Base-by-base conservation (phyloP, 2,797 vertebrate species). In the Hippoglossus hippoglossus region DNA sequence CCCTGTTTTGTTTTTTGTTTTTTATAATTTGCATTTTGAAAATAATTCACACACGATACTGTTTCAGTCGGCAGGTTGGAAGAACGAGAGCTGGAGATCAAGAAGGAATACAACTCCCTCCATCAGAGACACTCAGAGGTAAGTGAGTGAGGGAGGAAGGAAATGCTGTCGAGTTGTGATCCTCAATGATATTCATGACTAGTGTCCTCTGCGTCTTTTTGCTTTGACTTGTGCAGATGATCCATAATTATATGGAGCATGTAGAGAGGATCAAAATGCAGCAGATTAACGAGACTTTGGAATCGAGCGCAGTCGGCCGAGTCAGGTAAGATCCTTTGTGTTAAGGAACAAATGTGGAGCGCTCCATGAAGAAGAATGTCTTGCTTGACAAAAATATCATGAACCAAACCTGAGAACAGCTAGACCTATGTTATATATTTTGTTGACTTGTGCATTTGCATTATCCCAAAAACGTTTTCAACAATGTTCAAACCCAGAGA, bases 171-270 rank as follows among this genome's bases (percentile, higher is more conserved):
- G 11, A 25, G 51, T 22, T 31, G 16, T 52, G 34, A 21, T 67
- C 3, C 1, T 21, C 9, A 16, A 60, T 0, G 4, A 2, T 34
- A 31, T 39, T 28, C 31, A 5, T 66, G 44, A 65, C 52, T 51
- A 0, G 26, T 28, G 58, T 65, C 11, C 4, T 67, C 53, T 71
- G 31, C 3, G 11, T 57, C 7, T 62, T 68, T 63, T 77, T 13
- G 39, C 16, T 50, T 56, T 77, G 16, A 56, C 57, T 47, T 26
- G 39, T 66, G 1, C 90, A 99, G 98, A 99, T 99, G 98, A 99
- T 99, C 83, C 98, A 99, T 91, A 99, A 98, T 63, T 99, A 99
- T 0, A 97, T 99, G 95, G 98, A 99, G 58, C 97, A 99, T 39
- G 98, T 99, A 2, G 98, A 99, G 83, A 94, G 98, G 50, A 96